Base-by-base conservation (phyloP, 2,888 invertebrate genomes). In the Gastracanthus pulcherrimus region DNA sequence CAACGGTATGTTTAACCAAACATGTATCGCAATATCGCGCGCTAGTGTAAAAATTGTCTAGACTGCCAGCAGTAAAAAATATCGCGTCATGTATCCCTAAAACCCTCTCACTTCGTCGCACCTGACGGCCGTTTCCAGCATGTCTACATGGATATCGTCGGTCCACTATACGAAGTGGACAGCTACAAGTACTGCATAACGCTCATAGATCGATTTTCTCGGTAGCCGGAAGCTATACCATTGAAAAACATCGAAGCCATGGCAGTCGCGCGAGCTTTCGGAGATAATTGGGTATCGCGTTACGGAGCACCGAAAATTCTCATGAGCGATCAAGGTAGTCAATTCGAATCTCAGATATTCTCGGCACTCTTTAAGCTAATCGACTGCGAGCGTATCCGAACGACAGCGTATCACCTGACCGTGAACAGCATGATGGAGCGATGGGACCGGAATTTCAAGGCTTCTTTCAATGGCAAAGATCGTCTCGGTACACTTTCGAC, bases 321-420 rank as follows among this genome's bases (percentile, higher is more conserved):
- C 5, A 88, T 88, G 0, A 87, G 88, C 3, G 89, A 90, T 77
- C 87, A 86, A 78, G 89, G 88, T 2, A 48, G 84, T 2, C 86
- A 89, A 66, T 88, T 89, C 62, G 85, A 87, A 64, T 84, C 85
- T 0, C 16, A 66, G 16, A 69, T 87, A 9, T 86, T 86, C 74
- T 70, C 29, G 31, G 67, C 83, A 29, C 78, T 86, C 1, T 72
- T 82, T 7, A 34, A 60, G 2, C 26, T 86, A 1, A 26, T 81
- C 7, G 86, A 84, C 19, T 76, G 75, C n/a, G 23, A 67, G 13
- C 84, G 83, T 16, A 82, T 67, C 7, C 83, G 82, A 62, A 85
- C 74, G 11, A 79, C 87, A 60, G 84, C 85, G 29, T 88, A 85
- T 60, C 84, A 86, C 67, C 84, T 84, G 13, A 78, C 81, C 31